phyloP scores from a whole-genome alignment of 1,140 invertebrate species.

The Drosophila aff. region DNA sequence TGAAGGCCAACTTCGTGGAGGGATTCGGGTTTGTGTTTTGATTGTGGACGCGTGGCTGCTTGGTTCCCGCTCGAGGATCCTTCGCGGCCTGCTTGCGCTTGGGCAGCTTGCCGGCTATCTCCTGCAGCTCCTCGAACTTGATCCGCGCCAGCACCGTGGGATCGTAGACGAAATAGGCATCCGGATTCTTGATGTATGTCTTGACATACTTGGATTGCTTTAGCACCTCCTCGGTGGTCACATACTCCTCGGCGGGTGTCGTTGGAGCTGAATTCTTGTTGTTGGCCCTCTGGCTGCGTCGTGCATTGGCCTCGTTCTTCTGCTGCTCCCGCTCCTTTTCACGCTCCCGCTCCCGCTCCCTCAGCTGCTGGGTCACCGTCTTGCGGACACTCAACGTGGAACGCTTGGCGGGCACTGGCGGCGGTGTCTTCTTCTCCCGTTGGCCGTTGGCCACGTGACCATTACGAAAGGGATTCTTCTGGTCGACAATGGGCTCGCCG shows the following conservation, averaged over 20 bases:
- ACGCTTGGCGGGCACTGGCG: constrained; percentile 70
- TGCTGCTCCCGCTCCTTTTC: constrained; percentile 59
- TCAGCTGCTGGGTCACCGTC: constrained; percentile 73
- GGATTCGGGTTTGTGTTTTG: background rate
- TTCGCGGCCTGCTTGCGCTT: constrained; percentile 51
- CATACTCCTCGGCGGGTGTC: constrained; percentile 59
- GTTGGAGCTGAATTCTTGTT: background rate
- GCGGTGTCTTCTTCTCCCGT: constrained; percentile 61
- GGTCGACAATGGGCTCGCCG: constrained; percentile 80
- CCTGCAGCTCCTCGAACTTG: constrained; percentile 69
- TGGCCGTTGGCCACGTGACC: constrained; percentile 15
- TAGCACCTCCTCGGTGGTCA: constrained; percentile 84
- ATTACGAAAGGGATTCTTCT: constrained; percentile 82
- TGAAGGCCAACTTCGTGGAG: constrained; percentile 51
- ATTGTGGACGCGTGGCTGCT: constrained; percentile 25
- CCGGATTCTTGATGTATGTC: constrained; percentile 84
- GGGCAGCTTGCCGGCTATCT: constrained; percentile 43
- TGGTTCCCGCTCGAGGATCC: background rate
- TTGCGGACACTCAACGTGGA: constrained; percentile 72
- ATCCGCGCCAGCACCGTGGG: constrained; percentile 75
- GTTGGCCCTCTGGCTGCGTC: constrained; percentile 30
- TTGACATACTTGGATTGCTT: constrained; percentile 85
- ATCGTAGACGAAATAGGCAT: constrained; percentile 82
- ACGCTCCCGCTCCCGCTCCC: constrained; percentile 61
- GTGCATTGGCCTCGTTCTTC: constrained; percentile 64